Evolutionary conservation across 2,113 vertebrate species (phyloP), one percentile per base, ranked within the genome.

Genomic region (Thymallus thymallus): DNA sequence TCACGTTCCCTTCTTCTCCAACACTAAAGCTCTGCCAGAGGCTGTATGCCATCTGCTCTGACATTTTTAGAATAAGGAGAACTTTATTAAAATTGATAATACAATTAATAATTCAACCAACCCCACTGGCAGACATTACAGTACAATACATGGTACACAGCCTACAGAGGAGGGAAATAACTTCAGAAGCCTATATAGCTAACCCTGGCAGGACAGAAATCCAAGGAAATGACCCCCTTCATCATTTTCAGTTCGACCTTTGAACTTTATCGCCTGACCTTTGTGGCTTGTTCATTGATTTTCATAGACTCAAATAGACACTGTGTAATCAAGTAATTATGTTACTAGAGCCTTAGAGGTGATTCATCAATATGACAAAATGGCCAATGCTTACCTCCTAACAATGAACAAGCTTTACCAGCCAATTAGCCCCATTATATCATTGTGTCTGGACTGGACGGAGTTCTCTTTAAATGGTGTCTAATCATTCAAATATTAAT

Each of bases 31-130:
- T 77, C 69, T 3, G 45, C 85, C 5, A 0, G 75, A 75, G 83
- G 83, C 80, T 45, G 5, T 5, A 55, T 46, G 79, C 82, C 83
- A 87, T 88, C 80, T 86, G 83, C 76, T 72, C 75, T 77, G 69
- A 86, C 82, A 71, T 82, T 84, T 84, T 83, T 77, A 82, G 74
- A 83, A 71, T 63, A 24, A 75, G 81, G 26, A 74, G 65, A 82
- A 80, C 73, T 84, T 81, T 76, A 66, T 77, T 80, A 83, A 85
- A 84, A 80, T 82, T 84, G 74, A 71, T 74, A 58, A 67, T 69
- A 74, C 79, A 56, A 77, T 83, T 76, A 84, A 83, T 82, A 73
- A 88, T 84, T 87, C 77, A 77, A 69, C 72, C 29, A 24, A 68
- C 1, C 5, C 64, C 61, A 75, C 55, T 65, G 48, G 48, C 13